Evolutionary conservation across 1,140 invertebrate species (phyloP), one percentile per base, ranked within the genome.

Genomic region (Drosophila kepulauana): DNA sequence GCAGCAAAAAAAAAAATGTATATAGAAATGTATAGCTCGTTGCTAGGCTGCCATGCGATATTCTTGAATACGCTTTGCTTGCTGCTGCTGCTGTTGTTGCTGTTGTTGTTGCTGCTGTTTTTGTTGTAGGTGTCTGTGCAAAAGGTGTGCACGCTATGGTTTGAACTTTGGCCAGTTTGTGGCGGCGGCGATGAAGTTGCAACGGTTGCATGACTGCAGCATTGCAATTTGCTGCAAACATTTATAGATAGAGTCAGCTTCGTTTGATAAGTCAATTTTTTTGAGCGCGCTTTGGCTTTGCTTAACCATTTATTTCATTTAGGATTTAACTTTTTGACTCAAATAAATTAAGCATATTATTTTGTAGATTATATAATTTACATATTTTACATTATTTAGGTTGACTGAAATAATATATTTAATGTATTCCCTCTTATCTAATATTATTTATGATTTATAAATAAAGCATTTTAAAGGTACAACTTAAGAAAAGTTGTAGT

Each of bases 11-110:
- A 25, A 35, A 25, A 35, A 73, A 16, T 16, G 11, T 25, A 25
- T 25, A 25, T 35, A 62, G 20, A 7, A n/a, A 2, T 28, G 10
- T 33, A 54, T 35, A 20, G 43, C 46, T 58, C 25, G 54, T 33
- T 52, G 38, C 35, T 52, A 16, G 35, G 48, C 56, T 68, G 57
- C 71, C 43, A 74, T 68, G 71, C 71, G 65, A 74, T 74, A 74
- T 52, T 74, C 57, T 54, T 66, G 63, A 59, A 54, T 59, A 45
- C 33, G 33, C 15, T 30, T 25, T 25, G 20, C 20, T 25, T 25
- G 20, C 20, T 25, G 20, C 20, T 11, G 45, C 8, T 8, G 30
- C 30, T 20, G 20, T 2, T 20, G 20, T 20, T n/a, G n/a, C n/a
- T n/a, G n/a, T n/a, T n/a, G n/a, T n/a, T 16, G 16, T 33, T 33